Evolutionary conservation across 2,797 vertebrate species (phyloP).

Genomic region (Numenius phaeopus): DNA sequence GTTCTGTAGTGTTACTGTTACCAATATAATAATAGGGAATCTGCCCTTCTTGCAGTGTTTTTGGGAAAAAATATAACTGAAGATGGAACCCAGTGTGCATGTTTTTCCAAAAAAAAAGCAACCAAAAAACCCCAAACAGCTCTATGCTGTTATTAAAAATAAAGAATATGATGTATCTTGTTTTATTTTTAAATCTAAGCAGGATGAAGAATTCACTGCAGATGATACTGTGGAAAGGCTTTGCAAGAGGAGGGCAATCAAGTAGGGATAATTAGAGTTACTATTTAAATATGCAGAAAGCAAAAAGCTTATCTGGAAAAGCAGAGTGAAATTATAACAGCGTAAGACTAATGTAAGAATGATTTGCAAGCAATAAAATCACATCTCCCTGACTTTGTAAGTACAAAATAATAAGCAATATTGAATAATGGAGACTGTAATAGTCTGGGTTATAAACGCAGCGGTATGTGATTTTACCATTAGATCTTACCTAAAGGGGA

Average conservation of each 20-base stretch:
- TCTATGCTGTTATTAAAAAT: slow-evolving; percentile 24
- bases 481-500: slow-evolving; percentile 30
- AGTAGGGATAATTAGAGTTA: slow-evolving; percentile 60
- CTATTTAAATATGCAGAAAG: slow-evolving; percentile 70
- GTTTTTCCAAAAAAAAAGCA: background rate
- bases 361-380: slow-evolving; percentile 48
- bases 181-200: slow-evolving; percentile 25
- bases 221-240: slow-evolving; percentile 57
- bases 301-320: slow-evolving; percentile 54
- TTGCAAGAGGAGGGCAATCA: slow-evolving; percentile 63
- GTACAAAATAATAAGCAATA: slow-evolving; percentile 45
- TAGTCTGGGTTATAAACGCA: slow-evolving; percentile 22
- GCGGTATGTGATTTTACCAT: slow-evolving; percentile 19
- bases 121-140: background rate
- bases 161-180: slow-evolving; percentile 16
- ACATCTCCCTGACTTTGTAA: slow-evolving; percentile 41
- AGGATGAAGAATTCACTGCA: slow-evolving; percentile 40
- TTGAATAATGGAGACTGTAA: slow-evolving; percentile 42
- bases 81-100: background rate
- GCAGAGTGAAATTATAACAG: slow-evolving; percentile 6
- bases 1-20: slow-evolving; percentile 14
- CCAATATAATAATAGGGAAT: background rate
- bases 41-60: background rate
- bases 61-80: background rate
- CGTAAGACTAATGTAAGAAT: background rate